Evolutionary conservation across 1,140 invertebrate species (phyloP).

Genomic region (Aphelinus atriplicis): DNA sequence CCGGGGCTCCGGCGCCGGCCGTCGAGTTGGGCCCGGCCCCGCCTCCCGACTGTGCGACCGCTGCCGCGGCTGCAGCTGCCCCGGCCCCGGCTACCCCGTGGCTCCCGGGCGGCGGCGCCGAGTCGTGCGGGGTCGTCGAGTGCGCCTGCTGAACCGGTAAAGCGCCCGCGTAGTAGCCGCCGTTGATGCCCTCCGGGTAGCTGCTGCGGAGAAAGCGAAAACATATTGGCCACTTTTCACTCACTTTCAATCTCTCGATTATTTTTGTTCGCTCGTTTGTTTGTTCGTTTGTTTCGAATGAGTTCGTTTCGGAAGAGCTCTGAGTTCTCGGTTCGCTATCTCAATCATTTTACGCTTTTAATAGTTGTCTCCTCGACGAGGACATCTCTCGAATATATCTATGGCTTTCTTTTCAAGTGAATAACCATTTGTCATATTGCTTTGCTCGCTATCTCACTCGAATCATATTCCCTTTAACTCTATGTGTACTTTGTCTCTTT

Average conservation of each 20-base stretch:
- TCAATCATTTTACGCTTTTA: no score
- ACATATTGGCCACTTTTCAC: constrained; percentile 54
- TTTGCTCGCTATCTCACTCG: constrained; percentile 28
- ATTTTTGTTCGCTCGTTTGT: background rate
- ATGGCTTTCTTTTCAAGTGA: constrained; percentile 20
- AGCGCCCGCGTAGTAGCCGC: constrained; percentile 76
- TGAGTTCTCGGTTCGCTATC: no score
- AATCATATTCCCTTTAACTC: background rate
- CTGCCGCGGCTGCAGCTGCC: constrained; percentile 49
- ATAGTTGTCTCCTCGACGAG: background rate
- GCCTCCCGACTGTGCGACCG: constrained; percentile 49
- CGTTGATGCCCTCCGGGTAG: constrained; percentile 74
- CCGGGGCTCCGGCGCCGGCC: constrained; percentile 56
- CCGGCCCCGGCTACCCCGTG: constrained; percentile 61
- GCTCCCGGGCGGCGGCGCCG: constrained; percentile 69
- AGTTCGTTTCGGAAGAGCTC: no score
- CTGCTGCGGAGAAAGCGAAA: constrained; percentile 64
- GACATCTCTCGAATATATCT: constrained; percentile 24
- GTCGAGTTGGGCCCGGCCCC: constrained; percentile 48
- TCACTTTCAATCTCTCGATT: constrained; percentile 14
- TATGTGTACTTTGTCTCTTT: constrained; percentile 11
- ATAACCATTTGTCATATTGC: constrained; percentile 38
- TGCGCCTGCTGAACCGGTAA: constrained; percentile 79
- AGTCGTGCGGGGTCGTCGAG: constrained; percentile 80
- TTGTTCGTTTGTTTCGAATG: no score